These are phyloP conservation scores for Eulemur albifrons DNA, from an alignment of 2,797 vertebrate genomes.

Conservation along the genomic window DNA sequence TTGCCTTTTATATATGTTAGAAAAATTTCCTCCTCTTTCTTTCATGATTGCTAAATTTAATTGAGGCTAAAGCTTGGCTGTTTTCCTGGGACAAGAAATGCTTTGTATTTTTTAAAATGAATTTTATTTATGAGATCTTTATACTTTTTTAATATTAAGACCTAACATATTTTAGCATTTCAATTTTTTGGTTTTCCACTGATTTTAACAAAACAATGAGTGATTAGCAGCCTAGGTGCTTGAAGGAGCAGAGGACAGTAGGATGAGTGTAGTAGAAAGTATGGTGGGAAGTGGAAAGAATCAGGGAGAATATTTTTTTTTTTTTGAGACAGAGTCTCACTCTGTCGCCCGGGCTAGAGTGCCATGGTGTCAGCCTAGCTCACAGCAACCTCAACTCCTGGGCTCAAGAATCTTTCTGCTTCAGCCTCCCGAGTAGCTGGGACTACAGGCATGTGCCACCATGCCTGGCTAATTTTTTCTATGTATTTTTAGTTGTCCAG, in stretches of 20 bases:
- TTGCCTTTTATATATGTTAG: background rate
- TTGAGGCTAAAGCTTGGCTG: background rate
- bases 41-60: background rate
- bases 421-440: too few species aligned
- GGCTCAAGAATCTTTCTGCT: too few species aligned
- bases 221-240: background rate
- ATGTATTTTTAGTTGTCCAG: too few species aligned
- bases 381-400: too few species aligned
- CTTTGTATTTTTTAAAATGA: background rate
- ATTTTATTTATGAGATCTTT: background rate
- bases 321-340: too few species aligned
- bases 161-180: conserved; percentile 20
- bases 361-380: too few species aligned
- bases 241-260: background rate
- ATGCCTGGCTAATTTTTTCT: too few species aligned
- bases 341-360: too few species aligned
- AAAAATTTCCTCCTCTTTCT: background rate
- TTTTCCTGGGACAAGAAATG: conserved; percentile 17
- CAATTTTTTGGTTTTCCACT: background rate
- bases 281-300: background rate
- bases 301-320: background rate
- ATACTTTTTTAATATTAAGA: background rate
- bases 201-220: background rate
- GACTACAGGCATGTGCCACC: too few species aligned
- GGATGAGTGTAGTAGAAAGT: background rate